Percentiles rank a stretch among this genome's conserved stretches.
Conservation (phyloP, 1,140 invertebrate genomes). For the Temnothorax curvispinosus region DNA sequence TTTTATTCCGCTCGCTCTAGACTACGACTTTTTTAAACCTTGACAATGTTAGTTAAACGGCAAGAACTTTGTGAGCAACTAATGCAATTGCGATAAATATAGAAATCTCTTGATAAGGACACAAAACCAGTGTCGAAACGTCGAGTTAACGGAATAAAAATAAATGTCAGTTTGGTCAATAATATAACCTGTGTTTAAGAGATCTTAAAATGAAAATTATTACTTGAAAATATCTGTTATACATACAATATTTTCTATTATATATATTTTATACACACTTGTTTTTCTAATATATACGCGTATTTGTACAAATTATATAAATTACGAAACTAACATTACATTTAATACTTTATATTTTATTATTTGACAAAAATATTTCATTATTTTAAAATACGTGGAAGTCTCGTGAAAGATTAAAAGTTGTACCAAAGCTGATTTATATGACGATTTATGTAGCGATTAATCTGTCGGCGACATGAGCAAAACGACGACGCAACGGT, state of each 20-base stretch:
- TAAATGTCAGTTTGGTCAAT: too few species aligned
- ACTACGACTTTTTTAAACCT: too few species aligned
- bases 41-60: too few species aligned
- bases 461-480: conserved; percentile 7
- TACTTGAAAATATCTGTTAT: not conserved
- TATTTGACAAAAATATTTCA: not conserved
- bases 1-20: too few species aligned
- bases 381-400: not conserved
- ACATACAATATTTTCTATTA: not conserved
- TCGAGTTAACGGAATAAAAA: too few species aligned
- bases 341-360: not conserved
- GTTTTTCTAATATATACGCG: not conserved
- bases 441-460: conserved; percentile 43
- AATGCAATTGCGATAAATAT: too few species aligned
- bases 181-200: too few species aligned
- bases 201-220: not conserved
- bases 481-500: conserved; percentile 28
- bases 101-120: too few species aligned
- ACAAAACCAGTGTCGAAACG: too few species aligned
- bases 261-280: not conserved
- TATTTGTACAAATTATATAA: not conserved
- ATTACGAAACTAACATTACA: not conserved
- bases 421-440: conserved; percentile 29
- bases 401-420: conserved; percentile 8
- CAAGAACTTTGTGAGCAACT: too few species aligned